A percentile compares a stretch with the other conserved stretches of the same genome.
Conservation (phyloP, 2,113 vertebrate species). For the Atlantisia rogersi region DNA sequence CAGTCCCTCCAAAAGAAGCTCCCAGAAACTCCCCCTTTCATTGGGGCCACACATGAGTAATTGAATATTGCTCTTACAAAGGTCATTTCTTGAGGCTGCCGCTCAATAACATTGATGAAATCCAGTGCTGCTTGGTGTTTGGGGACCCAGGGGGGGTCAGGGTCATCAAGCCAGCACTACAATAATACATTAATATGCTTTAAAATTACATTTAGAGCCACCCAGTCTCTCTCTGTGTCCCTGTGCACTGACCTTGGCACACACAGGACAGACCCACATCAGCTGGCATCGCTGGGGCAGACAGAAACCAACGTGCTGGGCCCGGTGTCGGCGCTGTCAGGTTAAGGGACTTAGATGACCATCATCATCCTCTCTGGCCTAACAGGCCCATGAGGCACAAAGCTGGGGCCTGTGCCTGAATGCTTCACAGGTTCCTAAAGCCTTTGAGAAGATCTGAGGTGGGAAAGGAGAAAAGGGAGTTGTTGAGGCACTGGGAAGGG, state of each 20-base stretch:
- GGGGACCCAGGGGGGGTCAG: not conserved
- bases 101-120: not conserved
- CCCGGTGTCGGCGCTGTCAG: rapidly evolving
- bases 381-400: not conserved
- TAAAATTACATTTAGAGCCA: not conserved
- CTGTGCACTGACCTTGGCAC: not conserved
- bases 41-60: not conserved
- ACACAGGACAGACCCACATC: not conserved
- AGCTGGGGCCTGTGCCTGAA: not conserved
- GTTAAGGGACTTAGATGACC: not conserved
- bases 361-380: not conserved
- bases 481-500: not conserved
- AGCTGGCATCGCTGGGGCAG: rapidly evolving
- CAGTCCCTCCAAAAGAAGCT: not conserved
- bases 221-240: not conserved
- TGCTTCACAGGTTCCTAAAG: not conserved
- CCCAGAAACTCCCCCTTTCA: not conserved
- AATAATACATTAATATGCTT: not conserved
- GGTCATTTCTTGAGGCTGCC: not conserved
- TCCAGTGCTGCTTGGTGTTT: not conserved
- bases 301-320: rapidly evolving
- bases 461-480: not conserved
- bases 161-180: not conserved
- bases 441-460: not conserved
- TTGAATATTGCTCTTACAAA: not conserved